phyloP scores from a whole-genome alignment of 2,888 invertebrate genomes.

The Perdita meconis region DNA sequence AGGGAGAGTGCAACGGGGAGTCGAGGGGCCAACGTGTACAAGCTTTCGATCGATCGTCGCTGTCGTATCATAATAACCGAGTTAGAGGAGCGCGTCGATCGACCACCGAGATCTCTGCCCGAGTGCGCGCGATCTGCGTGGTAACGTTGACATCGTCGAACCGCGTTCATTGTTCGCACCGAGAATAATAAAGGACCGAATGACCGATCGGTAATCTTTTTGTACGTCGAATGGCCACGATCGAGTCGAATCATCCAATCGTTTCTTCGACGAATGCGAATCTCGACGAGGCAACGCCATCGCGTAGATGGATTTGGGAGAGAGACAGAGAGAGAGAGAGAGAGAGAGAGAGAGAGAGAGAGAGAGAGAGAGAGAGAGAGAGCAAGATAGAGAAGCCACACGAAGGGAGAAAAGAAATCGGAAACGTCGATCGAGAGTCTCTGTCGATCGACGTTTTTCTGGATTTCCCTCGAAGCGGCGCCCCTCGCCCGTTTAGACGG shows the following conservation, averaged over 20 bases:
- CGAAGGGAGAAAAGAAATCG: background rate
- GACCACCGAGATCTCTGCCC: background rate
- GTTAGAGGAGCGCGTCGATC: conserved; percentile 35
- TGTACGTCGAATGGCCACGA: conserved; percentile 47
- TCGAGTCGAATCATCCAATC: conserved; percentile 26
- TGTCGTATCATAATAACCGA: conserved; percentile 80
- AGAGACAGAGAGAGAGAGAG: too few relatives aligned
- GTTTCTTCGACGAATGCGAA: background rate
- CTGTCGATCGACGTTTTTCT: conserved; percentile 28
- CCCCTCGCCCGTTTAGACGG: conserved; percentile 27
- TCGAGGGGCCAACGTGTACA: conserved; percentile 30
- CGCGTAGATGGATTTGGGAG: conserved; percentile 20
- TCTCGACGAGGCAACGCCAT: background rate
- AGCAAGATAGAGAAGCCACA: background rate
- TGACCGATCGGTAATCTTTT: conserved; percentile 42
- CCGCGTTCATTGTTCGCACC: background rate
- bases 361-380: too few relatives aligned
- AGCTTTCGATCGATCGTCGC: conserved; percentile 73
- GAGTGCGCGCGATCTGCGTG: conserved; percentile 31
- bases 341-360: too few relatives aligned
- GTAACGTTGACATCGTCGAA: conserved; percentile 6
- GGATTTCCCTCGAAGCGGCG: conserved; percentile 7
- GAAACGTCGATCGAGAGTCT: conserved; percentile 14
- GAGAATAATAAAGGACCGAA: background rate
- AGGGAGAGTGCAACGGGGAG: conserved; percentile 11